Evolutionary conservation across 2,888 invertebrate genomes (phyloP).

Genomic region (Aproaerema taeniolella): DNA sequence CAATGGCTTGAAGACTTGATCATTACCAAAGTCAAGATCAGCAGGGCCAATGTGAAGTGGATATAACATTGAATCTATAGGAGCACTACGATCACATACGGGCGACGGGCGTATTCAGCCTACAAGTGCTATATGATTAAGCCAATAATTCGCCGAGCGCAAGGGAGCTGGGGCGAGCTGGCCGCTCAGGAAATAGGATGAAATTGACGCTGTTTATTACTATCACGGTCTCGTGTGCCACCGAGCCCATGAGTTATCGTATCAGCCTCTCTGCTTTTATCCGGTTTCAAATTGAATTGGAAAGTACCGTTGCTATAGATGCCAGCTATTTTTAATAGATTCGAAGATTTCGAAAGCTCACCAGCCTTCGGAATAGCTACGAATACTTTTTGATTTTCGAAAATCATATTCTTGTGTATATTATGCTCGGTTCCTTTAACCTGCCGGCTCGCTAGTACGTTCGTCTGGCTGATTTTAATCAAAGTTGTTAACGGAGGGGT

Average conservation of each 20-base stretch:
- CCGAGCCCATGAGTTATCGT: conserved; percentile 4
- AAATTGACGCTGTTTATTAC: conserved; percentile 57
- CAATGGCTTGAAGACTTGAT: too few species aligned
- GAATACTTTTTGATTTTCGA: too few species aligned
- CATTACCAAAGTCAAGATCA: too few species aligned
- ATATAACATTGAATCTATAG: too few species aligned
- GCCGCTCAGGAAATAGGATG: conserved; percentile 66
- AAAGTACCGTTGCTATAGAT: not conserved
- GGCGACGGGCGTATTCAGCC: conserved; percentile 32
- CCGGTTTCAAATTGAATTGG: not conserved
- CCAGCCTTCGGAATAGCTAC: too few species aligned
- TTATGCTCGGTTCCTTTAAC: too few species aligned
- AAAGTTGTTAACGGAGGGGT: not conserved
- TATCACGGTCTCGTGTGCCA: conserved; percentile 4
- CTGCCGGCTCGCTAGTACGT: too few species aligned
- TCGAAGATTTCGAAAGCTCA: too few species aligned
- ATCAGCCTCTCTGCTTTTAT: conserved; percentile 4
- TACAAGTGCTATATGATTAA: conserved; percentile 47
- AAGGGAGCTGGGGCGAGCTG: conserved; percentile 45
- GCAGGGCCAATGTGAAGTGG: too few species aligned
- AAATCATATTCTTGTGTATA: too few species aligned
- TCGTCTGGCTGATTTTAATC: not conserved
- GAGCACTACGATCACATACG: not conserved
- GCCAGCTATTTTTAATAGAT: not conserved
- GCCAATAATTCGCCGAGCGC: conserved; percentile 41